A percentile compares a stretch with the other conserved stretches of the same genome.
Evolutionary conservation across 2,797 vertebrate genomes (phyloP).

Genomic region (Gephyroberyx darwinii): DNA sequence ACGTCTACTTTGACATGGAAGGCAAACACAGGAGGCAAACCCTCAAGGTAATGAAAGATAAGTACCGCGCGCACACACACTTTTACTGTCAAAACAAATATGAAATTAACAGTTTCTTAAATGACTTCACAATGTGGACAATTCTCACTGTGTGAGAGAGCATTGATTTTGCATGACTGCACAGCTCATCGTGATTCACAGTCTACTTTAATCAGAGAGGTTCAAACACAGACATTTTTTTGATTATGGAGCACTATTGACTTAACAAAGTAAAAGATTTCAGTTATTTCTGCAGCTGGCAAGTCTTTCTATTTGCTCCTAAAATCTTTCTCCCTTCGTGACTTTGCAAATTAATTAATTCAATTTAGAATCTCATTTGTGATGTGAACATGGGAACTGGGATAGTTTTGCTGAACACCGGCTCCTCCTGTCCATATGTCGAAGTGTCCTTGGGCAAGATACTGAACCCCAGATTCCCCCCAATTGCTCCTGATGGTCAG

Average conservation of each 20-base stretch:
- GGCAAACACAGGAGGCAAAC: conserved; percentile 16
- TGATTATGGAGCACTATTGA: not conserved
- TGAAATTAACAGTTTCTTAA: not conserved
- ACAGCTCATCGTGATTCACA: not conserved
- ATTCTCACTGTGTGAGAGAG: not conserved
- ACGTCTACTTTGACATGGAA: conserved; percentile 23
- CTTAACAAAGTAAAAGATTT: not conserved
- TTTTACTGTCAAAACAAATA: not conserved
- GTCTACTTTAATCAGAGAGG: not conserved
- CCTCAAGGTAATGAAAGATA: conserved; percentile 39
- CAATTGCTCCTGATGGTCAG: no score
- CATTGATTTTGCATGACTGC: not conserved
- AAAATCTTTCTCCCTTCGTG: not conserved
- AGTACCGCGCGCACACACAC: not conserved
- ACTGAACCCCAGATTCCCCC: no score
- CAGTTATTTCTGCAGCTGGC: not conserved
- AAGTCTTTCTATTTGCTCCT: not conserved
- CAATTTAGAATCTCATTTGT: no score
- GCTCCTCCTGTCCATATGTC: no score
- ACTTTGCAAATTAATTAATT: no score
- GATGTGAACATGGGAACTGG: no score
- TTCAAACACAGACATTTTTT: not conserved
- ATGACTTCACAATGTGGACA: not conserved
- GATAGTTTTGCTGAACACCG: no score
- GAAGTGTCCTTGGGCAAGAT: no score